Conservation (phyloP, 2,888 invertebrate genomes). For the Leptopilina myrica region DNA sequence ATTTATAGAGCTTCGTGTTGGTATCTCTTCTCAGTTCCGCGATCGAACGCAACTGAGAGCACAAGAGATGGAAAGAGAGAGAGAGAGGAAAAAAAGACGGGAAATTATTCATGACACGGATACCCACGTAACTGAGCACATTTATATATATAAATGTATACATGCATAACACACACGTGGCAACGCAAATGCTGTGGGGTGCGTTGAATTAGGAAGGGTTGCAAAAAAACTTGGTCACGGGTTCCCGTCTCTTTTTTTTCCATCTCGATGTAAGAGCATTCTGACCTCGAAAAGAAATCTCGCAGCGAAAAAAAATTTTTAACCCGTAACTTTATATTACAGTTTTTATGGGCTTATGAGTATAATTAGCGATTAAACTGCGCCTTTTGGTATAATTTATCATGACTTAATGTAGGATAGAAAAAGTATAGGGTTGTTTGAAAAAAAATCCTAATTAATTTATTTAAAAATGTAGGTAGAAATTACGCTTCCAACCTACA, state of each 20-base stretch:
- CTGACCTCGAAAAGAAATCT: slow-evolving; percentile 4
- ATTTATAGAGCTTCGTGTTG: slow-evolving; percentile 35
- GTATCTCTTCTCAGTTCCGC: slow-evolving; percentile 49
- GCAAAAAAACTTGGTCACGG: slow-evolving; percentile 50
- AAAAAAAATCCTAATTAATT: no score
- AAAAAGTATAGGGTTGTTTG: no score
- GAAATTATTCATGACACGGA: slow-evolving; percentile 56
- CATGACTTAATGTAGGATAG: no score
- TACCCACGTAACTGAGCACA: slow-evolving; percentile 49
- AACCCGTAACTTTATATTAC: no score
- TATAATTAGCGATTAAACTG: no score
- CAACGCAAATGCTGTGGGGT: slow-evolving; percentile 40
- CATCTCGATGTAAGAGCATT: slow-evolving; percentile 13
- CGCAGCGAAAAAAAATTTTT: no score
- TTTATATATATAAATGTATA: no score
- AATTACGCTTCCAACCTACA: no score
- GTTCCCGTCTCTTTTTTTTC: slow-evolving; percentile 44
- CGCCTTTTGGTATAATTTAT: no score
- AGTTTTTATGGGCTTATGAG: no score
- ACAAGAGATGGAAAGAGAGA: slow-evolving; percentile 32
- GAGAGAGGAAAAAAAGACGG: slow-evolving; percentile 47
- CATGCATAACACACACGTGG: slow-evolving; percentile 23
- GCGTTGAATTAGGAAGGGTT: slow-evolving; percentile 56
- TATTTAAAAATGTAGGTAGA: no score
- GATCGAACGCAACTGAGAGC: slow-evolving; percentile 51